Percentiles rank a stretch among this genome's conserved stretches.
phyloP scores from a whole-genome alignment of 2,888 invertebrate species.

The Apamea anceps region DNA sequence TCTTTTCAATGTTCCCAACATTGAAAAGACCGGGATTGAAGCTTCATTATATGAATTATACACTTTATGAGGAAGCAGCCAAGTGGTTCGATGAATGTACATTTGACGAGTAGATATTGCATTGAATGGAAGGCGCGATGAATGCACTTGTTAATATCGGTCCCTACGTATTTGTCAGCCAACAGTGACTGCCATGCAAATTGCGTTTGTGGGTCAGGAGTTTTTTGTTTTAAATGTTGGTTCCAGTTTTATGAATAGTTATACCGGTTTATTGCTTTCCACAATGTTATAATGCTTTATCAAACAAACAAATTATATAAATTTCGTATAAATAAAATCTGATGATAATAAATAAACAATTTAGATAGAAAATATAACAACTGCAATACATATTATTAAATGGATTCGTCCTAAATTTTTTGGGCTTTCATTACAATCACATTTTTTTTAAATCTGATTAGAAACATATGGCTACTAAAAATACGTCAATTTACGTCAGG shows the following conservation, averaged over 20 bases:
- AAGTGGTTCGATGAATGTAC: conserved; percentile 41
- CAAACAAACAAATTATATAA: neutral
- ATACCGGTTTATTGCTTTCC: no score
- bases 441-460: no score
- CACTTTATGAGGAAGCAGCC: conserved; percentile 38
- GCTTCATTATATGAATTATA: conserved; percentile 12
- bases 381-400: neutral
- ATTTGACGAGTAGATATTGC: conserved; percentile 23
- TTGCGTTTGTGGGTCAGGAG: neutral
- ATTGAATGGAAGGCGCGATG: conserved; percentile 42
- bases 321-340: no score
- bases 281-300: no score
- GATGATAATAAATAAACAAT: no score
- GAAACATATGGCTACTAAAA: no score
- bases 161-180: conserved; percentile 5
- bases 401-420: neutral
- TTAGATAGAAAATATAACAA: neutral
- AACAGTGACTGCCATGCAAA: neutral
- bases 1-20: no score
- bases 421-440: neutral
- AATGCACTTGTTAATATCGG: conserved; percentile 44
- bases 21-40: conserved; percentile 24
- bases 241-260: neutral
- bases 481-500: no score
- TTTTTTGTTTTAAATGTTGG: neutral